Conservation (phyloP, 2,113 vertebrate genomes). For the Paralichthys olivaceus region DNA sequence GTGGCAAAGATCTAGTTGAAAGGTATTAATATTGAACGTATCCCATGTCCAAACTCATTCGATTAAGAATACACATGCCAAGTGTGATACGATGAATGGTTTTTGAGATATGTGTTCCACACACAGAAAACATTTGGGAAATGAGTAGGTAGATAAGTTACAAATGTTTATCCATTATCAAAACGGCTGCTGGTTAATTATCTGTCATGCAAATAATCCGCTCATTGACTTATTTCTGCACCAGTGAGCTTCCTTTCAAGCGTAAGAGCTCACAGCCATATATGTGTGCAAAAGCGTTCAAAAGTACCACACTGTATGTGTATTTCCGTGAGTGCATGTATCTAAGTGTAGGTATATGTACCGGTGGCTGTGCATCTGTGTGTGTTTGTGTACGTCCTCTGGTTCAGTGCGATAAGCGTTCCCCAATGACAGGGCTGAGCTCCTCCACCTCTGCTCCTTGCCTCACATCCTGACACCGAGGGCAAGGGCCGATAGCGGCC, state of each 20-base stretch:
- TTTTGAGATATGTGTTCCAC: too few species aligned
- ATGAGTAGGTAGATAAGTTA: not conserved
- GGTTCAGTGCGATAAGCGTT: constrained; percentile 70
- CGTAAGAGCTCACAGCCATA: not conserved
- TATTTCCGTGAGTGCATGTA: not conserved
- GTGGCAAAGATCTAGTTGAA: too few species aligned
- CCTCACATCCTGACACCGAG: constrained; percentile 62
- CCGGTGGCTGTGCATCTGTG: constrained; percentile 8
- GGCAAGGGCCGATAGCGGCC: constrained; percentile 65
- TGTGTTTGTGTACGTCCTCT: constrained; percentile 55
- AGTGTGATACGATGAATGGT: too few species aligned
- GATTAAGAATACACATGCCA: too few species aligned
- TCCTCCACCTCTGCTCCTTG: constrained; percentile 40
- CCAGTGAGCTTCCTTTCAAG: not conserved
- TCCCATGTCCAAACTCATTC: too few species aligned
- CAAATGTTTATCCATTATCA: not conserved
- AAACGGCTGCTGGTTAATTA: not conserved
- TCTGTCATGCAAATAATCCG: not conserved
- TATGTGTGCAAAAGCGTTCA: not conserved
- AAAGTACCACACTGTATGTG: not conserved
- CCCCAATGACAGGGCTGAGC: constrained; percentile 48
- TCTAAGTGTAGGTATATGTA: constrained; percentile 1
- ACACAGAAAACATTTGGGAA: not conserved
- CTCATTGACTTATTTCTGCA: not conserved
- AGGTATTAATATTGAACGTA: too few species aligned